Base-by-base conservation (phyloP, 1,140 invertebrate genomes). In the Trigoniulus corallinus region DNA sequence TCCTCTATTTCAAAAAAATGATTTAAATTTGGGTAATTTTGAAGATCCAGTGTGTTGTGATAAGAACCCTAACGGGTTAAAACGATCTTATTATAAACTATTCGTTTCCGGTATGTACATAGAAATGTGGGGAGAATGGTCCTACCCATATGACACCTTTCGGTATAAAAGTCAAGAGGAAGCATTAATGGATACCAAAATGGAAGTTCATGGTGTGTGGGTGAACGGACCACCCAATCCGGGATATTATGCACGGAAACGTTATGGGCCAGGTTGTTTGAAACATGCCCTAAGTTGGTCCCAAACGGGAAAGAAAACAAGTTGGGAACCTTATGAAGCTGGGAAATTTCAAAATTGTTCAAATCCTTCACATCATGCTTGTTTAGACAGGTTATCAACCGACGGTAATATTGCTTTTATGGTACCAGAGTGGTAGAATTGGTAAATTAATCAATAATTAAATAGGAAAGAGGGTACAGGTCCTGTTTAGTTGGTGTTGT, bases 171-270 rank as follows among this genome's bases (percentile, higher is more conserved):
- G n/a, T n/a, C n/a, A n/a, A n/a, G n/a, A n/a, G n/a, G n/a, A n/a
- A n/a, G n/a, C n/a, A n/a, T n/a, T n/a, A n/a, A n/a, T n/a, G n/a
- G n/a, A n/a, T n/a, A n/a, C n/a, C n/a, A n/a, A n/a, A n/a, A n/a
- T n/a, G n/a, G n/a, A n/a, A n/a, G n/a, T n/a, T n/a, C n/a, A n/a
- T n/a, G n/a, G n/a, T n/a, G n/a, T n/a, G n/a, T 63, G 62, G 62
- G 53, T 63, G 2, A 51, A 53, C 22, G 57, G 51, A 7, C 60
- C 57, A 10, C 45, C 54, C 37, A 65, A 61, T 47, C 64, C 64
- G 18, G 64, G 64, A 10, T 51, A 59, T 4, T 62, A 59, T 56
- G 59, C 57, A 13, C 53, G 64, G n/a, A 63, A 62, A 49, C 55
- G 60, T 25, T 61, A 60, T 29, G 64, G 62, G 1, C 47, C 43